Percentiles rank a stretch among this genome's conserved stretches.
phyloP scores from a whole-genome alignment of 2,797 vertebrate genomes.

The Syngnathus rostellatus region DNA sequence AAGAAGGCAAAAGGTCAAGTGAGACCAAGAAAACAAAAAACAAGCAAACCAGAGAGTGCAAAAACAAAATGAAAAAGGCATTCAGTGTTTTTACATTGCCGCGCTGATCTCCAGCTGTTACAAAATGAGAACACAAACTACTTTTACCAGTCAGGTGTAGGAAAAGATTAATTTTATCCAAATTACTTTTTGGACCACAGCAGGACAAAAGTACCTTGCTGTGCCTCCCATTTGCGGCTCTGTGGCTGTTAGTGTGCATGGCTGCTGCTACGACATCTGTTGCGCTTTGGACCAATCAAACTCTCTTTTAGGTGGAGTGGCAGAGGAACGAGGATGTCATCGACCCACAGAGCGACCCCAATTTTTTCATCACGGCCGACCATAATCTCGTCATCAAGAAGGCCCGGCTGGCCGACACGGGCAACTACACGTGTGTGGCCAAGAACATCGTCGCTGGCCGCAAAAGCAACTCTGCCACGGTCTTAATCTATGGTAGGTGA shows the following conservation, averaged over 20 bases:
- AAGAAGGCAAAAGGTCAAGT: conserved; percentile 50
- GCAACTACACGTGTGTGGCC: conserved; percentile 98
- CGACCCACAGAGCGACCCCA: conserved; percentile 85
- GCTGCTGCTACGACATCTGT: conserved; percentile 9
- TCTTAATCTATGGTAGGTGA: conserved; percentile 86
- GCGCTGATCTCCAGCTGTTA: conserved; percentile 16
- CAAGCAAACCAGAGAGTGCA: conserved; percentile 41
- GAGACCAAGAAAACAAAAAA: conserved; percentile 52
- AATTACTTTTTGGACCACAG: conserved; percentile 7
- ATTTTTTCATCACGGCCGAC: conserved; percentile 87
- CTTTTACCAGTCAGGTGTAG: conserved; percentile 14
- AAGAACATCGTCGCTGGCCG: conserved; percentile 97
- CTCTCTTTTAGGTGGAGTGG: conserved; percentile 88
- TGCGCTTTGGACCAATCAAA: conserved; percentile 31
- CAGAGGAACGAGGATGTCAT: conserved; percentile 89
- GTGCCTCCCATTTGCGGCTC: neutral
- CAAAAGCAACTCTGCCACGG: conserved; percentile 83
- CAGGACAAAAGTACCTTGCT: neutral
- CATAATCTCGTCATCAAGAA: conserved; percentile 93
- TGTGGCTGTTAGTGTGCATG: neutral
- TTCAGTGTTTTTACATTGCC: neutral
- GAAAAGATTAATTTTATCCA: conserved; percentile 12
- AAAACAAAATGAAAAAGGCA: conserved; percentile 14
- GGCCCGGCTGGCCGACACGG: conserved; percentile 90
- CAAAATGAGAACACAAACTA: conserved; percentile 16